Evolutionary conservation across 2,113 vertebrate genomes (phyloP), one percentile per base, ranked within the genome.

Genomic region (Thunnus thynnus): DNA sequence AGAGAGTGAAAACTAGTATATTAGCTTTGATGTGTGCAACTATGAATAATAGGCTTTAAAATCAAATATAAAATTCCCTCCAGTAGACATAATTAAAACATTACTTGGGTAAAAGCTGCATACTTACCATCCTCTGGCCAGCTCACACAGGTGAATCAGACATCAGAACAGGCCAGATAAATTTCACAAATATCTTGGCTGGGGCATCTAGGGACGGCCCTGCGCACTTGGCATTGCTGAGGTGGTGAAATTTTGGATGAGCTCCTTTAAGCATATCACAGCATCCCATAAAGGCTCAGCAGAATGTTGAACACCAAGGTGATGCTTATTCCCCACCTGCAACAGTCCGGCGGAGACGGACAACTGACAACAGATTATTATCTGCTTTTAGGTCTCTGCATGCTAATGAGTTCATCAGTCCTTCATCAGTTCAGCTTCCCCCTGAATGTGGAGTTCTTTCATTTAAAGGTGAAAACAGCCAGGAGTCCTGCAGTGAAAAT

Each of bases 221-320:
- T 73, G 76, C 72, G 48, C 58, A 13, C 61, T 63, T 51, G 22
- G 72, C 72, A 51, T 22, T 78, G 89, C 91, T 88, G 88, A 91
- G 70, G 1, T 48, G 71, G 70, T 36, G 76, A 83, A 74, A 85
- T 83, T 82, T 84, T 57, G 68, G 80, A 89, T 83, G 83, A 88
- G 71, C 60, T 67, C 67, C 68, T 86, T 77, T 80, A 83, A 92
- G 86, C 81, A 85, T 79, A 89, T 85, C 78, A 66, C 73, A 80
- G 70, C 30, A 48, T 73, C 62, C 44, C 48, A 30, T 80, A 52
- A 75, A 88, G 58, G 12, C 69, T 82, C 78, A 87, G 86, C 74
- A 77, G 73, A 87, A 74, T 72, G 73, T 66, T 58, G 48, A 80
- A 76, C 76, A 62, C 62, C 13, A 11, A 54, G 20, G 44, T 68